Evolutionary conservation across 1,140 invertebrate genomes (phyloP), one percentile per base, ranked within the genome.

Genomic region (Philotrypesis tridentata): DNA sequence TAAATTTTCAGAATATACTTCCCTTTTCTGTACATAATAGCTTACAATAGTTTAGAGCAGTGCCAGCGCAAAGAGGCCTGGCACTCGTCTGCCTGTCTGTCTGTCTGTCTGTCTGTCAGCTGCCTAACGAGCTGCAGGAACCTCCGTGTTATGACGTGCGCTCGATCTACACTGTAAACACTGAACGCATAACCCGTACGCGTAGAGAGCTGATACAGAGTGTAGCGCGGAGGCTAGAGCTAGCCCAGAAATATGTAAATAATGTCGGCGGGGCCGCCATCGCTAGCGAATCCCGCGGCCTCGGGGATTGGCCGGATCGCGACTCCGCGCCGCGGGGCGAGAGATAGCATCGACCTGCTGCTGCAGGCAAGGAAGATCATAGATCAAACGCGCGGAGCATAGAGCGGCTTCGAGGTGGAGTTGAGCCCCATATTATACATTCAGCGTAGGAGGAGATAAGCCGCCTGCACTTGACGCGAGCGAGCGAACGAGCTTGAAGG

Each of bases 401-500:
- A 17, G 31, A n/a, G 48, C 68, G 33, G 33, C 3, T 3, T 9
- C 9, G 25, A 27, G 31, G 29, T 8, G 60, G 61, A 43, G 60
- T 60, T 27, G 31, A 63, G 55, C 11, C 73, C 33, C 90, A 89
- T 91, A 92, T 92, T 92, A 92, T 92, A 91, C 89, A 91, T 91
- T 90, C 91, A 88, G 76, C 70, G 43, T 12, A 60, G 27, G 61
- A 29, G 78, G 55, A 80, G 82, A 83, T 83, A 83, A 83, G 80
- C 21, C 80, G n/a, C n/a, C n/a, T n/a, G n/a, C n/a, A 48, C 60
- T 61, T 81, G 80, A 82, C 82, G 82, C 72, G 79, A 48, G 14
- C 78, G 27, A 76, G 82, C 78, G 27, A 76, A 80, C 67, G 82
- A 75, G 88, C 76, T 83, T 87, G 89, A 92, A 89, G 89, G 90